Conservation (phyloP, 2,888 invertebrate genomes). For the Lepetodrilus schrolli region DNA sequence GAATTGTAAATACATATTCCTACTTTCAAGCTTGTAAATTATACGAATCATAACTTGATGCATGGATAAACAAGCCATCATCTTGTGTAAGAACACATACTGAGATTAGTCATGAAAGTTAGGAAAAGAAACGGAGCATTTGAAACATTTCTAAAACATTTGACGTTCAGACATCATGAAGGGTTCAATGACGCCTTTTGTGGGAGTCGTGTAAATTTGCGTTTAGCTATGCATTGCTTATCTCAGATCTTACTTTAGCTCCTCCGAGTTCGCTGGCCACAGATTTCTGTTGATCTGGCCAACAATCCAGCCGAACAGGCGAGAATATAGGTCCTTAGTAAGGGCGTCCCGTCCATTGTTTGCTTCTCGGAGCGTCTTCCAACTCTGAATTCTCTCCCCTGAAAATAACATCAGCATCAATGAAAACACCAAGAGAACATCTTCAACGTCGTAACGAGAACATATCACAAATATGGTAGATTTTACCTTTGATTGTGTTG, state of each 20-base stretch:
- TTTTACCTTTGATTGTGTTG: slow-evolving; percentile 54
- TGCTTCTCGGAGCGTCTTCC: slow-evolving; percentile 58
- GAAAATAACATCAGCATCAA: neutral
- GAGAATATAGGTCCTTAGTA: slow-evolving; percentile 58
- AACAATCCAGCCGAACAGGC: slow-evolving; percentile 64
- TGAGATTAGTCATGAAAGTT: too few species aligned
- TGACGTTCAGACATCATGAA: too few species aligned
- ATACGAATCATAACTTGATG: neutral
- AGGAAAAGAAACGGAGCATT: too few species aligned
- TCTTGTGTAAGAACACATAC: too few species aligned
- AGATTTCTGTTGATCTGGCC: slow-evolving; percentile 61
- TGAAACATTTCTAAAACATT: too few species aligned
- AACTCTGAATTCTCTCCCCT: slow-evolving; percentile 59
- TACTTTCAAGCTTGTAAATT: neutral
- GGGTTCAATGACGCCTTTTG: too few species aligned
- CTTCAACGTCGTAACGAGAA: neutral
- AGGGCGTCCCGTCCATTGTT: slow-evolving; percentile 60
- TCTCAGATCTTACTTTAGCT: slow-evolving; percentile 29
- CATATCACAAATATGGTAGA: neutral
- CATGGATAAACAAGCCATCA: too few species aligned
- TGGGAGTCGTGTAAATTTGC: too few species aligned
- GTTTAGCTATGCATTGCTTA: too few species aligned
- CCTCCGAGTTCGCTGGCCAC: slow-evolving; percentile 39
- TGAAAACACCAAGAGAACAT: too few species aligned
- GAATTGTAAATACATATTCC: neutral